These are phyloP conservation scores for Trochalopteron elliotii DNA, from an alignment of 2,113 vertebrate genomes.

Conservation along the genomic window DNA sequence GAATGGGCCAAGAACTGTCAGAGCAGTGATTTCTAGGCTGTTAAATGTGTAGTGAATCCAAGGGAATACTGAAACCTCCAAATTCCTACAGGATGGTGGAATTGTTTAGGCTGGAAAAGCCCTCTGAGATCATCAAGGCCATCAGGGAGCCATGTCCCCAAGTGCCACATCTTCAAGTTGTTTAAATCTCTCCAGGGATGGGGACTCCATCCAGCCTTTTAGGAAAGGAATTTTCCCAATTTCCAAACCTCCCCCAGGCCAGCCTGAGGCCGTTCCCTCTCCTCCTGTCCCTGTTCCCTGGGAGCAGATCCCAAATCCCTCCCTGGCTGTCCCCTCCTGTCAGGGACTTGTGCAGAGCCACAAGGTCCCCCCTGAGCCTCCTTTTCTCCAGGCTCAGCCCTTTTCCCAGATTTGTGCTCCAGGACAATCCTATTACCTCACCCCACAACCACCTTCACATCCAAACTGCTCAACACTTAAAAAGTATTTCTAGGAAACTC, in stretches of 20 bases:
- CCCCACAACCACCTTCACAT: fast-evolving
- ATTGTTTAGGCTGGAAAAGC: neutral
- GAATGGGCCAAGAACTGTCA: neutral
- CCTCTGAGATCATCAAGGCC: neutral
- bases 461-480: neutral
- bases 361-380: neutral
- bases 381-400: neutral
- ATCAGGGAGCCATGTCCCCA: neutral
- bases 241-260: neutral
- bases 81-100: neutral
- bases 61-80: fast-evolving
- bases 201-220: fast-evolving
- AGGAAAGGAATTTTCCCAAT: fast-evolving
- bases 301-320: neutral
- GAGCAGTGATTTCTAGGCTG: neutral
- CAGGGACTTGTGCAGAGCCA: neutral
- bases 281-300: neutral
- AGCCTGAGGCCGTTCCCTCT: neutral
- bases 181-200: neutral
- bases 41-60: fast-evolving
- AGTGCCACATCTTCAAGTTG: neutral
- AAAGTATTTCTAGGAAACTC: neutral
- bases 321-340: neutral
- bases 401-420: neutral
- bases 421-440: neutral